Percentiles rank a stretch among this genome's conserved stretches.
Conservation (phyloP, 1,140 invertebrate species). For the Littorina saxatilis region DNA sequence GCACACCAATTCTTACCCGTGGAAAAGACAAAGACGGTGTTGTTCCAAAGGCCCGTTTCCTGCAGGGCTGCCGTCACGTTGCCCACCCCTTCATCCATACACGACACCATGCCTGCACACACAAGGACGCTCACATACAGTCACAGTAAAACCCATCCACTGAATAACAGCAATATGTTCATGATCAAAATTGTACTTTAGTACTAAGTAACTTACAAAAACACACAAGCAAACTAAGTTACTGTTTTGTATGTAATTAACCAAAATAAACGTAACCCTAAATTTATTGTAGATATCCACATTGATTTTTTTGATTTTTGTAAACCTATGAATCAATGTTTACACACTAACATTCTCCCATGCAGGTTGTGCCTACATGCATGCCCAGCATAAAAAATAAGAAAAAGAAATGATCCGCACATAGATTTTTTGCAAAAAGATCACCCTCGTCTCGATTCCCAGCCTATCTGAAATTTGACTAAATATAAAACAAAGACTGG, state of each 20-base stretch:
- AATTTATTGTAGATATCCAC: no score
- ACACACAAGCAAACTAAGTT: neutral
- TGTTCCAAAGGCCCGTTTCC: conserved; percentile 74
- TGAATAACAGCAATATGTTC: neutral
- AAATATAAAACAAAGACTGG: no score
- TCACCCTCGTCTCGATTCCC: no score
- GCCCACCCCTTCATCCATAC: conserved; percentile 76
- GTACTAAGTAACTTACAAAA: neutral
- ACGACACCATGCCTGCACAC: conserved; percentile 76
- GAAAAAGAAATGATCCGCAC: no score
- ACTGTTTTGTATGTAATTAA: neutral
- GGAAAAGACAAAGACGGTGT: conserved; percentile 72
- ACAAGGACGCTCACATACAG: neutral
- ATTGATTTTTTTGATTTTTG: no score
- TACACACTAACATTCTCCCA: no score
- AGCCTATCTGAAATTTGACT: no score
- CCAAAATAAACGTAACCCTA: no score
- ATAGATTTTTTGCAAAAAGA: no score
- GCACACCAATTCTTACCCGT: conserved; percentile 66
- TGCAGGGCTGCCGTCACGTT: conserved; percentile 74
- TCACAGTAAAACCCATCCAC: neutral
- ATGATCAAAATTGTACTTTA: neutral
- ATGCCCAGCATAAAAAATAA: no score
- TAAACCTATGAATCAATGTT: no score
- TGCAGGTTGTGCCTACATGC: no score